Percentiles rank a stretch among this genome's conserved stretches.
These are phyloP conservation scores for Phocoena sinus DNA, from an alignment of 2,113 vertebrate genomes.

Conservation along the genomic window DNA sequence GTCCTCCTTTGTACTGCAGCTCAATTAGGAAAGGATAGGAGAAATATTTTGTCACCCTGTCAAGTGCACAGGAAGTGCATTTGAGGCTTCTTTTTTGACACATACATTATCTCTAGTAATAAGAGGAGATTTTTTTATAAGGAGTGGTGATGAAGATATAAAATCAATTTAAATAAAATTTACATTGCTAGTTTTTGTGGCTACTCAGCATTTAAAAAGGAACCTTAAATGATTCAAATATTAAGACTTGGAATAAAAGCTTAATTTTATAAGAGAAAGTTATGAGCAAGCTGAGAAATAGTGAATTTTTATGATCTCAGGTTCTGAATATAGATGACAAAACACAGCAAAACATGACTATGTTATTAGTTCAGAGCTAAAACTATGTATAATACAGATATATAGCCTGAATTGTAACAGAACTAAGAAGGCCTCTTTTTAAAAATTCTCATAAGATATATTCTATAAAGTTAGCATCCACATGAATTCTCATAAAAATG, in stretches of 20 bases:
- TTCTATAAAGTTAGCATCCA: constrained; percentile 59
- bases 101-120: constrained; percentile 84
- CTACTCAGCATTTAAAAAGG: constrained; percentile 45
- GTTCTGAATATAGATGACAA: background rate
- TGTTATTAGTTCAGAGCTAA: background rate
- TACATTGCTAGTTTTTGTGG: constrained; percentile 31
- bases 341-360: background rate
- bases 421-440: constrained; percentile 36
- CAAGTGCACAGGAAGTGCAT: constrained; percentile 90
- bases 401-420: constrained; percentile 8
- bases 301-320: constrained; percentile 32
- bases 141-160: constrained; percentile 76
- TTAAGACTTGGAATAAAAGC: constrained; percentile 40
- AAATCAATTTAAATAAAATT: constrained; percentile 76
- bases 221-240: constrained; percentile 34
- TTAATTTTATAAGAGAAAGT: constrained; percentile 50
- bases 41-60: constrained; percentile 99
- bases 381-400: background rate
- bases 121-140: constrained; percentile 79
- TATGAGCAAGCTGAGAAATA: constrained; percentile 7
- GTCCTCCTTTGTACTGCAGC: constrained; percentile 86
- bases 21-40: constrained; percentile 93
- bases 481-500: constrained; percentile 63
- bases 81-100: constrained; percentile 88
- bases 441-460: constrained; percentile 35